A percentile compares a stretch with the other conserved stretches of the same genome.
Evolutionary conservation across 1,140 invertebrate genomes (phyloP).

Genomic region (Lordiphosa collinella): DNA sequence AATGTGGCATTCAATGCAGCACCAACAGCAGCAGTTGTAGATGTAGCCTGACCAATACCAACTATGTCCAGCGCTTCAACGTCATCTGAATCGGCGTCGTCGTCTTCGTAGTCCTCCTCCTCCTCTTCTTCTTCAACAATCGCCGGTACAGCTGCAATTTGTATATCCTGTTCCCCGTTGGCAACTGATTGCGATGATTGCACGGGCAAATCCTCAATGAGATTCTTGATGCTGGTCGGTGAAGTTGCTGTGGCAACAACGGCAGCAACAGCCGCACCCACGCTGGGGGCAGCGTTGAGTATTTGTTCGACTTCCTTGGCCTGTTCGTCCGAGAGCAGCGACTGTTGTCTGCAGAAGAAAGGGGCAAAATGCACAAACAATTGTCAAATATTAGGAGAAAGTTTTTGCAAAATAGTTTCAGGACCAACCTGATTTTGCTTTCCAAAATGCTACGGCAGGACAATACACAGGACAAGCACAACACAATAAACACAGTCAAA

Average conservation of each 20-base stretch:
- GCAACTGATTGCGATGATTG: constrained; percentile 23
- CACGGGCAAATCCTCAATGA: constrained; percentile 56
- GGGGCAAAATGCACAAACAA: constrained; percentile 8
- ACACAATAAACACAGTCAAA: constrained; percentile 46
- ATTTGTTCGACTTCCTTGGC: constrained; percentile 90
- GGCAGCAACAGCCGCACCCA: constrained; percentile 68
- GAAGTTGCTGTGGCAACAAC: constrained; percentile 75
- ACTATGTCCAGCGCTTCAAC: constrained; percentile 70
- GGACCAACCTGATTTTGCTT: constrained; percentile 88
- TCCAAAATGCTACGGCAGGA: constrained; percentile 85
- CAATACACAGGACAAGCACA: constrained; percentile 45
- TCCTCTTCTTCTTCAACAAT: constrained; percentile 33
- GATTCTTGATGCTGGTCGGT: constrained; percentile 74
- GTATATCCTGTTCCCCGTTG: constrained; percentile 41
- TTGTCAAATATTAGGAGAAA: constrained; percentile 8
- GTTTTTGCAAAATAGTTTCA: not conserved
- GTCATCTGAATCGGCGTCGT: constrained; percentile 64
- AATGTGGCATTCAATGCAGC: constrained; percentile 53
- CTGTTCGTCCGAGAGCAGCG: constrained; percentile 90
- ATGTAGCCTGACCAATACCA: constrained; percentile 51
- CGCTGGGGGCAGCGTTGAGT: constrained; percentile 82
- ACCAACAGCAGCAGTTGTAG: constrained; percentile 6
- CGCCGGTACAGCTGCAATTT: constrained; percentile 43
- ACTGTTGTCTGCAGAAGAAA: constrained; percentile 83
- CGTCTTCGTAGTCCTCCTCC: constrained; percentile 35